Base-by-base conservation (phyloP, 2,888 invertebrate genomes). In the Acanthosepion lycidas region DNA sequence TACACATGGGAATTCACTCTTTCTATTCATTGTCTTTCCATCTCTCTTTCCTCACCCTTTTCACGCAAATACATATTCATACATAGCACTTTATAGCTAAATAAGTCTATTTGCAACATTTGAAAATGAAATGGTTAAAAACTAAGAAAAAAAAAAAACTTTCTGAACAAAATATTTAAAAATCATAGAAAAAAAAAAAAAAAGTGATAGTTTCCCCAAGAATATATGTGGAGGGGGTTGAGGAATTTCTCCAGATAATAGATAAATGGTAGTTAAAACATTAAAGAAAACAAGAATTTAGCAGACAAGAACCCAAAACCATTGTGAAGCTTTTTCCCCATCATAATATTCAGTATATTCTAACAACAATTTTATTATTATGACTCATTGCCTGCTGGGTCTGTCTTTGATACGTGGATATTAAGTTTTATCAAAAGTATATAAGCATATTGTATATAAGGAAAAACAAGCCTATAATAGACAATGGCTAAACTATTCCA, bases 311-410 rank as follows among this genome's bases (percentile, higher is more conserved):
- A 78, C 78, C 28, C 8, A 78, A n/a, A 78, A 78, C 15, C n/a
- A 78, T n/a, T 78, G 78, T 78, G 78, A 78, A n/a, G n/a, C n/a
- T 78, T 78, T n/a, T n/a, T 28, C 26, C 78, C 78, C 78, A 78
- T 78, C 78, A n/a, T n/a, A 78, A 78, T 78, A 78, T 78, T 78
- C 15, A 33, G 78, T n/a, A 78, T 33, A 78, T n/a, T 78, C 78
- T 33, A n/a, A 78, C n/a, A 78, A 78, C 78, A 78, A 78, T 78
- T 78, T 78, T 78, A 78, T n/a, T 78, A 78, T n/a, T n/a, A n/a
- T 78, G 78, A 78, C n/a, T 33, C 78, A 78, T 15, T 78, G 78
- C 78, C 78, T n/a, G 78, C 78, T n/a, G 15, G 78, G 78, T n/a
- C n/a, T n/a, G n/a, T 33, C 78, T 78, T 78, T 78, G 78, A 78